phyloP scores from a whole-genome alignment of 2,797 vertebrate species.

The Pagetopsis macropterus region DNA sequence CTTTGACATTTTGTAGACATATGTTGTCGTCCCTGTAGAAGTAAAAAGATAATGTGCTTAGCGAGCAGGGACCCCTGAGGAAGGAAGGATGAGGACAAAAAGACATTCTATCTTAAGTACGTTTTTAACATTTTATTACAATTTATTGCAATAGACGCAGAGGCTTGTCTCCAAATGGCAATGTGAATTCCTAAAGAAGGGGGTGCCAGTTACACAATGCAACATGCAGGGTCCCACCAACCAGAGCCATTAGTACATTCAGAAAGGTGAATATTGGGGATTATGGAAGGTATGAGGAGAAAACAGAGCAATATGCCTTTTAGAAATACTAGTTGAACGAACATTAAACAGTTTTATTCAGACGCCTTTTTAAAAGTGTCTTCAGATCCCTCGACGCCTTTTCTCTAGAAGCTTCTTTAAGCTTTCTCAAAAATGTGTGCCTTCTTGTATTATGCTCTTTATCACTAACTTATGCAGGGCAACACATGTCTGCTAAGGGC shows the following conservation, averaged over 20 bases:
- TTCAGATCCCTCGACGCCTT: conserved; percentile 35
- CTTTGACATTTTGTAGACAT: conserved; percentile 6
- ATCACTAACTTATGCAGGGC: conserved; percentile 41
- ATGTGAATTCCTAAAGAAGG: conserved; percentile 17
- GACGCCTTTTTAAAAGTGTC: neutral
- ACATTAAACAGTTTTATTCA: no score
- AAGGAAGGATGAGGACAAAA: conserved; percentile 12
- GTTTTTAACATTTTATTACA: conserved; percentile 52
- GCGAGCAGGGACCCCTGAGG: conserved; percentile 14
- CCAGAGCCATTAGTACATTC: conserved; percentile 3
- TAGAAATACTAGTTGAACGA: no score
- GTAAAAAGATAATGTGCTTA: conserved; percentile 21
- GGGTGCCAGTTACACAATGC: conserved; percentile 21
- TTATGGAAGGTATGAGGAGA: conserved; percentile 15
- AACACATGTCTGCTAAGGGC: conserved; percentile 29
- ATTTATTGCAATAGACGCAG: conserved; percentile 41
- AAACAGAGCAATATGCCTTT: neutral
- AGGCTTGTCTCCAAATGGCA: conserved; percentile 28
- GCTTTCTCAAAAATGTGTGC: conserved; percentile 30
- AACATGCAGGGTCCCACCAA: conserved; percentile 14
- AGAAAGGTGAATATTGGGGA: neutral
- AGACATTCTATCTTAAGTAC: conserved; percentile 30
- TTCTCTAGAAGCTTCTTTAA: conserved; percentile 42
- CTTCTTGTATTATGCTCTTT: conserved; percentile 30
- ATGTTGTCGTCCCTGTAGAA: conserved; percentile 11